phyloP scores from a whole-genome alignment of 2,113 vertebrate genomes.

The Gyps fulvus region DNA sequence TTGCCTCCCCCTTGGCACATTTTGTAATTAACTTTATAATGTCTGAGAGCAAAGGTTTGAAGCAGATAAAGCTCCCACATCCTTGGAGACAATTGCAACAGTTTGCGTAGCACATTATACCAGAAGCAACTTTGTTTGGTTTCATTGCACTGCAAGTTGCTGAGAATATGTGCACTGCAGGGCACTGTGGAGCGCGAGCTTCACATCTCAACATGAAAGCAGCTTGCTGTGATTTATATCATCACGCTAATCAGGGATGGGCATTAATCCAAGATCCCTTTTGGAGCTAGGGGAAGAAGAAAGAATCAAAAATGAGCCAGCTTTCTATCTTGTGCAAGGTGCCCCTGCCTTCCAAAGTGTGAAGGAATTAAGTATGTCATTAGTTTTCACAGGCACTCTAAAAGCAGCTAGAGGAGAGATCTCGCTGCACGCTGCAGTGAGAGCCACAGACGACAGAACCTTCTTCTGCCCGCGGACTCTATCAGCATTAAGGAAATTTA shows the following conservation, averaged over 20 bases:
- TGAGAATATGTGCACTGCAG: background rate
- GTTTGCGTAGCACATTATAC: background rate
- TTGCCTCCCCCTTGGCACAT: background rate
- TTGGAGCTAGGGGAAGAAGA: background rate
- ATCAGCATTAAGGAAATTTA: background rate
- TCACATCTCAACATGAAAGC: background rate
- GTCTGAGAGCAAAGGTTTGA: background rate
- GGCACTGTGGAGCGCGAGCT: background rate
- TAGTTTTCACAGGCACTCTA: constrained; percentile 1
- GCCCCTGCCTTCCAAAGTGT: background rate
- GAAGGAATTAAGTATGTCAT: constrained; percentile 28
- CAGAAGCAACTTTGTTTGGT: background rate
- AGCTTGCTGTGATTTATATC: background rate
- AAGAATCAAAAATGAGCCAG: constrained; percentile 19
- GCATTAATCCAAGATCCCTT: background rate
- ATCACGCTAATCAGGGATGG: background rate
- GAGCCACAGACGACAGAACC: background rate
- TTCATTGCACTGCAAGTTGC: background rate
- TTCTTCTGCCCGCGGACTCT: background rate
- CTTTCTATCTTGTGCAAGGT: background rate
- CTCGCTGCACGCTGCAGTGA: background rate
- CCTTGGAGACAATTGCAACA: background rate
- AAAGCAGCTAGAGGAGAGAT: background rate
- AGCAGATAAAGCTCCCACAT: background rate
- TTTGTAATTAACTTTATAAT: constrained; percentile 18